Evolutionary conservation across 2,888 invertebrate genomes (phyloP).

Genomic region (Machimus rusticus): DNA sequence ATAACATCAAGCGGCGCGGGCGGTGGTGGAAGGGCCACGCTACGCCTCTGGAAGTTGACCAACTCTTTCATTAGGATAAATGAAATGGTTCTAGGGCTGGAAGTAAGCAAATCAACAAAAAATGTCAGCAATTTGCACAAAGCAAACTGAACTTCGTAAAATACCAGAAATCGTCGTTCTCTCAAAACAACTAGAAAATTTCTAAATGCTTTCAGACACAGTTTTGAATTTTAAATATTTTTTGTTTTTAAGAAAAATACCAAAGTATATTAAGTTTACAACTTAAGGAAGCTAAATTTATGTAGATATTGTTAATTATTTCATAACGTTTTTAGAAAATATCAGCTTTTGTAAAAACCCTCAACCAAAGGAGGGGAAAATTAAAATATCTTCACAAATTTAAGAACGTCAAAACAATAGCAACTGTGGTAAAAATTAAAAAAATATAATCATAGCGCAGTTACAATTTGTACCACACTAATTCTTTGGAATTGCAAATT

Average conservation of each 20-base stretch:
- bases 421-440: too few species aligned
- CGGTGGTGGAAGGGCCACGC: neutral
- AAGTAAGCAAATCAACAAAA: neutral
- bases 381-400: too few species aligned
- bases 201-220: neutral
- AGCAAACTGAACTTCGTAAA: neutral
- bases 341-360: too few species aligned
- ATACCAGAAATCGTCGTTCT: neutral
- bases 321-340: too few species aligned
- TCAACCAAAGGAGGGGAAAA: too few species aligned
- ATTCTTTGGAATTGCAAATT: too few species aligned
- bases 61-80: neutral
- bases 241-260: neutral
- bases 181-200: neutral
- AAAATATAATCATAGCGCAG: too few species aligned
- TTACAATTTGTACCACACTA: too few species aligned
- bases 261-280: neutral
- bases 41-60: neutral
- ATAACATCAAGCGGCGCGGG: neutral
- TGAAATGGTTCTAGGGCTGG: neutral
- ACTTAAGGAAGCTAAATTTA: neutral
- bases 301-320: neutral
- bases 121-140: neutral
- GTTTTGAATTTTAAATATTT: neutral
- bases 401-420: too few species aligned